Conservation (phyloP, 2,113 vertebrate genomes). For the Solea senegalensis region DNA sequence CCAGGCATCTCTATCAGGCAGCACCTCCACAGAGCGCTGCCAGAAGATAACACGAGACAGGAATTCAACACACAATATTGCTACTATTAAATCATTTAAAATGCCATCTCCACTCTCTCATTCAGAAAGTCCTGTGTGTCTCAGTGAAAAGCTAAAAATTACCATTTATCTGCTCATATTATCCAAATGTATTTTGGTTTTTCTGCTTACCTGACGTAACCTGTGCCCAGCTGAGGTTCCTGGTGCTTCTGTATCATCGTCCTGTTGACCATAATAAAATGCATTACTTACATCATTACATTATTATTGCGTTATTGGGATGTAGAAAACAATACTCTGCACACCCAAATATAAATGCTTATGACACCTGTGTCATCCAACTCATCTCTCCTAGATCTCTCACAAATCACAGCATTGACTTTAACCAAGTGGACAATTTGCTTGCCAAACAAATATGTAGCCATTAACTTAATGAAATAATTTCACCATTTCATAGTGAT, state of each 20-base stretch:
- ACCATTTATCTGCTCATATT: background rate
- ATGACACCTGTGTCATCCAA: too few relatives aligned
- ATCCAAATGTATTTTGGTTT: background rate
- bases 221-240: slow-evolving; percentile 87
- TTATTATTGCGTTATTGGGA: too few relatives aligned
- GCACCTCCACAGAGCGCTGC: slow-evolving; percentile 69
- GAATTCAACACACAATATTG: background rate
- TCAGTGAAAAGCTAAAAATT: too few relatives aligned
- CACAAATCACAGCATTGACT: background rate
- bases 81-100: background rate
- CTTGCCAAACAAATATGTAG: background rate
- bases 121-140: too few relatives aligned
- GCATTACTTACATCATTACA: background rate
- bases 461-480: background rate
- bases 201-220: slow-evolving; percentile 78
- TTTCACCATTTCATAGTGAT: background rate
- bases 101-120: background rate
- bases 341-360: too few relatives aligned
- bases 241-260: slow-evolving; percentile 84
- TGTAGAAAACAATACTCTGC: too few relatives aligned
- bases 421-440: background rate
- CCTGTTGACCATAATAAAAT: slow-evolving; percentile 69
- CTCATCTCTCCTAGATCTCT: too few relatives aligned
- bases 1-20: slow-evolving; percentile 88
- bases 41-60: background rate